These are phyloP conservation scores for Vombatus ursinus DNA, from an alignment of 2,113 vertebrate species.

Conservation along the genomic window DNA sequence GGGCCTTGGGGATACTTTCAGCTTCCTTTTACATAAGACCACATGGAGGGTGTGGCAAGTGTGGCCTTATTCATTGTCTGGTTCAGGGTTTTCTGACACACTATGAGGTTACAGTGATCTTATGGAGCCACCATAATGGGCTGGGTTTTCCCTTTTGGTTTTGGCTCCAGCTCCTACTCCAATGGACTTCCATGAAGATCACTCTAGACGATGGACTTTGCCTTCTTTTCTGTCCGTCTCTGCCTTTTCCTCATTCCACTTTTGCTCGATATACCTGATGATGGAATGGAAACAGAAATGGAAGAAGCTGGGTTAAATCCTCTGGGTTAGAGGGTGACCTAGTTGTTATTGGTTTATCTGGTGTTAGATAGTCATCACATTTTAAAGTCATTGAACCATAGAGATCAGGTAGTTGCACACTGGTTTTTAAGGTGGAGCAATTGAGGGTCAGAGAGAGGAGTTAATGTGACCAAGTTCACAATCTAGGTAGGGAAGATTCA, in stretches of 20 bases:
- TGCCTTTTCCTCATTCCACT: neutral
- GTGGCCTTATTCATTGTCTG: neutral
- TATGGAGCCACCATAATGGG: neutral
- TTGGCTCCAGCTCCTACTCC: neutral
- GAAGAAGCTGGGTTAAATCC: neutral
- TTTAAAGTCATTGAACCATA: neutral
- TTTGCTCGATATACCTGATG: neutral
- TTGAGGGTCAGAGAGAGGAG: neutral
- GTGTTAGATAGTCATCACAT: neutral
- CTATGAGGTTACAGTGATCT: neutral
- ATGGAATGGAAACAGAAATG: neutral
- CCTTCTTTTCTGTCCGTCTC: neutral
- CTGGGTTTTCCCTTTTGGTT: neutral
- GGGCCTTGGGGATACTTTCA: neutral
- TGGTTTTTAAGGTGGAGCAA: neutral
- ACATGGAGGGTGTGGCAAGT: neutral
- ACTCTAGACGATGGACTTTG: neutral
- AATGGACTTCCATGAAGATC: neutral
- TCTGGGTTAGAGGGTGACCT: neutral
- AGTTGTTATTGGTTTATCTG: neutral
- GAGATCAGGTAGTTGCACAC: neutral
- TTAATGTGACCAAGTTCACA: neutral
- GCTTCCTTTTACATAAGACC: neutral
- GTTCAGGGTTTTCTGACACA: neutral
- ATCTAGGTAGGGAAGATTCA: neutral